These are phyloP conservation scores for Callocephalon fimbriatum DNA, from an alignment of 2,113 vertebrate genomes.

Conservation along the genomic window DNA sequence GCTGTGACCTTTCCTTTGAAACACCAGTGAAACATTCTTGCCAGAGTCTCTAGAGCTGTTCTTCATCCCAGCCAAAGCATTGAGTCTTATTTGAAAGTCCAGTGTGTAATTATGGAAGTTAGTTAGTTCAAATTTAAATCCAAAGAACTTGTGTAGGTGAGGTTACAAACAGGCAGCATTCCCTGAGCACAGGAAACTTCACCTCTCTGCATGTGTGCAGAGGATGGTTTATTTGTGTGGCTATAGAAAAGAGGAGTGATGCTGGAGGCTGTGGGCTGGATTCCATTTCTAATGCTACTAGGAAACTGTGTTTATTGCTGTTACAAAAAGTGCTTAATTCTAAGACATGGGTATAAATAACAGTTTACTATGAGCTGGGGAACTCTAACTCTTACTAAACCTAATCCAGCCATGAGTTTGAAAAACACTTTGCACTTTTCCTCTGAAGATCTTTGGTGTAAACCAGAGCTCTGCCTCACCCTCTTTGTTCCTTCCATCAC, in stretches of 20 bases:
- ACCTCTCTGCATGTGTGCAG: background rate
- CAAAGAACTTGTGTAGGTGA: background rate
- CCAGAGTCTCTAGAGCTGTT: background rate
- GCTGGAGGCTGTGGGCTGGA: background rate
- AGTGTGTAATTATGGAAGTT: background rate
- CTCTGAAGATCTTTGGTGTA: background rate
- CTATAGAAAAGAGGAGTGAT: background rate
- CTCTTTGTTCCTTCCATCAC: background rate
- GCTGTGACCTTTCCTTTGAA: background rate
- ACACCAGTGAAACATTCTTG: fast-evolving
- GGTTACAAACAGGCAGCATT: background rate
- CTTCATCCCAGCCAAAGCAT: background rate
- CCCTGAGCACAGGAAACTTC: background rate
- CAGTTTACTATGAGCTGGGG: background rate
- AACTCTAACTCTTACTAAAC: background rate
- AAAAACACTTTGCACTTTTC: background rate
- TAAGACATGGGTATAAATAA: background rate
- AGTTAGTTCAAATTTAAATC: background rate
- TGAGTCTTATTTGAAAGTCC: background rate
- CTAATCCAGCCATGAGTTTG: background rate
- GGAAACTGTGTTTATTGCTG: background rate
- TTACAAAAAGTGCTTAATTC: background rate
- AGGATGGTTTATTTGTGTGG: background rate
- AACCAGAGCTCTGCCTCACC: background rate
- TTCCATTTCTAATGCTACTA: background rate